These are phyloP conservation scores for Euplagia quadripunctaria DNA, from an alignment of 2,888 invertebrate genomes.

Conservation along the genomic window DNA sequence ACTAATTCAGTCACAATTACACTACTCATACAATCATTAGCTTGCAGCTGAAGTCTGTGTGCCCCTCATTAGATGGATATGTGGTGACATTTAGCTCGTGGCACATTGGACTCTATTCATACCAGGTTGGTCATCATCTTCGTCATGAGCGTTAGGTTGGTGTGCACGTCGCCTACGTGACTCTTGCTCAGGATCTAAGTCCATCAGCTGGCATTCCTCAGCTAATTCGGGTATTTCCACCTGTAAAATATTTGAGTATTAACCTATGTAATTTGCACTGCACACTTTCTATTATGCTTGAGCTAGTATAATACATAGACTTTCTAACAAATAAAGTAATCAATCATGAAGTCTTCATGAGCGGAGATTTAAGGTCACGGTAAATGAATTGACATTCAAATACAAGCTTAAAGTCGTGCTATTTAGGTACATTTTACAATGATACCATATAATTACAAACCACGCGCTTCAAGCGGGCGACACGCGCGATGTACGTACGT, in stretches of 20 bases:
- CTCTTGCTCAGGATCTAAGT: constrained; percentile 93
- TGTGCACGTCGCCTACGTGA: constrained; percentile 89
- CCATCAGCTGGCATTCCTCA: constrained; percentile 91
- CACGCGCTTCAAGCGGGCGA: too few species aligned
- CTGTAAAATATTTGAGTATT: constrained; percentile 52
- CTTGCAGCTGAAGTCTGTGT: constrained; percentile 5
- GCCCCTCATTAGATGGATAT: not conserved
- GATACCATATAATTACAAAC: too few species aligned
- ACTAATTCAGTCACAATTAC: constrained; percentile 1
- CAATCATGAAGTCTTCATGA: not conserved
- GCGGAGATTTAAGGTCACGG: not conserved
- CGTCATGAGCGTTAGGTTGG: constrained; percentile 90
- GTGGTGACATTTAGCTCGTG: constrained; percentile 87
- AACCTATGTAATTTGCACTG: not conserved
- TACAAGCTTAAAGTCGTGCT: too few species aligned
- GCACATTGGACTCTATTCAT: constrained; percentile 93
- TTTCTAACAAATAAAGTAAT: constrained; percentile 9
- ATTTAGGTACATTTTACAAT: too few species aligned
- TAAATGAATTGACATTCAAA: too few species aligned
- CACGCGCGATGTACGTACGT: too few species aligned
- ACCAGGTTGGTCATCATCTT: constrained; percentile 90
- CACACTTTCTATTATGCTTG: constrained; percentile 16
- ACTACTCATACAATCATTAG: not conserved
- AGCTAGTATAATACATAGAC: constrained; percentile 17
- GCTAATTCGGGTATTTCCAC: constrained; percentile 91